A percentile compares a stretch with the other conserved stretches of the same genome.
These are phyloP conservation scores for Thunnus thynnus DNA, from an alignment of 2,113 vertebrate genomes.

Conservation along the genomic window DNA sequence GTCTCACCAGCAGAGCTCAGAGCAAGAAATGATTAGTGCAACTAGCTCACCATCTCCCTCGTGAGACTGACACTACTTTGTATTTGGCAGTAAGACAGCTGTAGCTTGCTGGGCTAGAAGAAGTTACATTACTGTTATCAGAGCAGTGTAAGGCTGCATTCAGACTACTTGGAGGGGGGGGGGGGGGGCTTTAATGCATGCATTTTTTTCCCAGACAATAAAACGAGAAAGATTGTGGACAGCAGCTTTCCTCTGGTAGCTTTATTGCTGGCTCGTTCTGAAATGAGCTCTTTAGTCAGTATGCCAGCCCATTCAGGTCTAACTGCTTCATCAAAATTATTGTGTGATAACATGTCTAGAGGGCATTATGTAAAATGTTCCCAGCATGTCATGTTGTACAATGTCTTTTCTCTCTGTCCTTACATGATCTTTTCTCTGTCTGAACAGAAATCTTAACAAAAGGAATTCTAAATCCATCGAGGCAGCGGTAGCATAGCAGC, in stretches of 20 bases:
- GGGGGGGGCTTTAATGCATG: constrained; percentile 30
- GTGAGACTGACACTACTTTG: constrained; percentile 50
- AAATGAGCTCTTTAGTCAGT: constrained; percentile 39
- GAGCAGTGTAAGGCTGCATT: constrained; percentile 16
- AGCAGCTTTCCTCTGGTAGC: constrained; percentile 34
- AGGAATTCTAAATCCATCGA: not conserved
- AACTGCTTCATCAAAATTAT: constrained; percentile 40
- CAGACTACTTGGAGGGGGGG: constrained; percentile 5
- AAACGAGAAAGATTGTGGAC: constrained; percentile 31
- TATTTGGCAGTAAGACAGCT: constrained; percentile 36
- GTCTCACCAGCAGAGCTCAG: constrained; percentile 43
- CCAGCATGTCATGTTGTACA: constrained; percentile 2
- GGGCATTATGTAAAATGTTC: constrained; percentile 19
- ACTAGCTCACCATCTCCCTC: constrained; percentile 46
- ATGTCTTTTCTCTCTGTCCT: not conserved
- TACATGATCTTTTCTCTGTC: not conserved
- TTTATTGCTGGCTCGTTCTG: constrained; percentile 39
- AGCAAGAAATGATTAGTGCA: constrained; percentile 52
- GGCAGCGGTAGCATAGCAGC: not conserved
- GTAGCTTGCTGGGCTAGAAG: constrained; percentile 22
- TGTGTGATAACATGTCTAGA: constrained; percentile 11
- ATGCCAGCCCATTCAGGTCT: constrained; percentile 15
- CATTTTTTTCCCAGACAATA: constrained; percentile 28
- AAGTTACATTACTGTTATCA: constrained; percentile 30
- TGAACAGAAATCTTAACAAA: not conserved